These are phyloP conservation scores for Pollicipes pollicipes DNA, from an alignment of 1,140 invertebrate species.

Conservation along the genomic window DNA sequence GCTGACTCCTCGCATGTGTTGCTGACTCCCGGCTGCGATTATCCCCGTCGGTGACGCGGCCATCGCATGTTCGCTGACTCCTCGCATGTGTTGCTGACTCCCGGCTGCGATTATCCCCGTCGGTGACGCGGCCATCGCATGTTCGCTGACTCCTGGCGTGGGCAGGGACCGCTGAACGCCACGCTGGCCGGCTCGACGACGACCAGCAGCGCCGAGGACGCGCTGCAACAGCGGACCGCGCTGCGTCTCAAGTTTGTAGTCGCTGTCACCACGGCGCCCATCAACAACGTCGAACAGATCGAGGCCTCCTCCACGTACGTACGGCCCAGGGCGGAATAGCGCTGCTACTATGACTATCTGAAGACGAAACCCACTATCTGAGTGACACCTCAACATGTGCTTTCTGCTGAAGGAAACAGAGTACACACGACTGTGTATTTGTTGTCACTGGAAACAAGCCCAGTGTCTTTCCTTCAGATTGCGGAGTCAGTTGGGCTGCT, in stretches of 20 bases:
- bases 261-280: background rate
- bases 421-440: no score
- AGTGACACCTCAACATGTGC: no score
- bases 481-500: no score
- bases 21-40: background rate
- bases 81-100: background rate
- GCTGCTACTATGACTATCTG: no score
- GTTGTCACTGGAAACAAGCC: no score
- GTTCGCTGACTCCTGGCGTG: no score
- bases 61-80: background rate
- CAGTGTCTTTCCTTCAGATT: no score
- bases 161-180: background rate
- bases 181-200: background rate
- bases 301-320: background rate
- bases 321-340: no score
- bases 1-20: background rate
- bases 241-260: background rate
- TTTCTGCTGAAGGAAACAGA: no score
- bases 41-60: background rate
- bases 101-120: background rate
- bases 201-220: background rate
- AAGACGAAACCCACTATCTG: no score
- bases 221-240: background rate
- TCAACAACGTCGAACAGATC: background rate
- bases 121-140: no score